These are phyloP conservation scores for Cyanocitta stelleri DNA, from an alignment of 2,113 vertebrate genomes.

Conservation along the genomic window DNA sequence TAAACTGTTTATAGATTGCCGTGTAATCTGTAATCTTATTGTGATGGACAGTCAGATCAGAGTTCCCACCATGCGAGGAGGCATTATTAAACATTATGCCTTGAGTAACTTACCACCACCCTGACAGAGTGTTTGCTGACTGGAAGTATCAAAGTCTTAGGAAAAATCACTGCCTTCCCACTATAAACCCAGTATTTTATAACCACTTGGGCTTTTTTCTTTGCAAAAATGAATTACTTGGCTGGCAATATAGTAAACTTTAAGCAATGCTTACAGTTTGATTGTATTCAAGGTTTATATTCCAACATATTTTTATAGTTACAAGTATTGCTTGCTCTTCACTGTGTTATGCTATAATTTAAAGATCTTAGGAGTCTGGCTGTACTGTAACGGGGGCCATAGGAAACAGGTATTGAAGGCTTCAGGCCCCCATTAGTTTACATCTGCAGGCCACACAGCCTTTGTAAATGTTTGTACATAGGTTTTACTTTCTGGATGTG, in stretches of 20 bases:
- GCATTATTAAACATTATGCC: neutral
- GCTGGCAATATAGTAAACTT: neutral
- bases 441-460: neutral
- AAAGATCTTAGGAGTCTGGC: neutral
- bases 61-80: neutral
- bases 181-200: neutral
- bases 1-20: neutral
- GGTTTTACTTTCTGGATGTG: neutral
- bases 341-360: neutral
- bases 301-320: neutral
- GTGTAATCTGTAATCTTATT: neutral
- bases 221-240: neutral
- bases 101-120: neutral
- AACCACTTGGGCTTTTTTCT: neutral
- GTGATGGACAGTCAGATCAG: neutral
- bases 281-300: neutral
- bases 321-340: neutral
- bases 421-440: neutral
- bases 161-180: neutral
- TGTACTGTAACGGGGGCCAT: neutral
- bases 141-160: neutral
- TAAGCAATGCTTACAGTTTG: neutral
- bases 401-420: neutral
- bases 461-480: neutral
- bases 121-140: neutral